Evolutionary conservation across 2,888 invertebrate species (phyloP).

Genomic region (Xanthostigma xanthostigma): DNA sequence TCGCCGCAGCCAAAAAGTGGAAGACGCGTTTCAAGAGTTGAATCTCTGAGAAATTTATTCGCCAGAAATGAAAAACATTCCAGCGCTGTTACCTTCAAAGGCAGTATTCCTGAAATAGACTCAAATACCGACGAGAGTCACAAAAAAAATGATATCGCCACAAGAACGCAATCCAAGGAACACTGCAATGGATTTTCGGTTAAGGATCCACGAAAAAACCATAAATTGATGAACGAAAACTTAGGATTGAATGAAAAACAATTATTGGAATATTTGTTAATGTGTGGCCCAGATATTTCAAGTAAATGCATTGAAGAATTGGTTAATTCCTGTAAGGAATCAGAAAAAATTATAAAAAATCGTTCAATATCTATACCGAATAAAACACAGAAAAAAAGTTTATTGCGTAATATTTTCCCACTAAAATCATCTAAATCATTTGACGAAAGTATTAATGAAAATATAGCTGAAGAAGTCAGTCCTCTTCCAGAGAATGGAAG

Average conservation of each 20-base stretch:
- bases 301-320: conserved; percentile 20
- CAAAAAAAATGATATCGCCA: too few species aligned
- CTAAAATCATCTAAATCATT: conserved; percentile 23
- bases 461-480: background rate
- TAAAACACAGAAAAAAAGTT: background rate
- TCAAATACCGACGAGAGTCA: too few species aligned
- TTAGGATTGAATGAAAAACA: conserved; percentile 24
- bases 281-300: conserved; percentile 22
- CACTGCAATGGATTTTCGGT: too few species aligned
- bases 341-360: conserved; percentile 16
- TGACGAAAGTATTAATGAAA: conserved; percentile 20
- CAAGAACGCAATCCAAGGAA: too few species aligned
- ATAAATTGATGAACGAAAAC: conserved; percentile 19
- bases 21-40: conserved; percentile 32
- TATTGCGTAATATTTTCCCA: conserved; percentile 19
- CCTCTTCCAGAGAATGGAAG: conserved; percentile 5
- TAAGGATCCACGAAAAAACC: conserved; percentile 10
- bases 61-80: conserved; percentile 20
- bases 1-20: background rate
- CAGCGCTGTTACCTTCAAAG: background rate
- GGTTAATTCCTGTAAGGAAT: conserved; percentile 14
- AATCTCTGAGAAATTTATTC: conserved; percentile 36
- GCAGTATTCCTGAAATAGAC: too few species aligned
- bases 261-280: conserved; percentile 23
- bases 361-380: background rate